These are phyloP conservation scores for Empidonax traillii DNA, from an alignment of 2,113 vertebrate genomes.

Conservation along the genomic window DNA sequence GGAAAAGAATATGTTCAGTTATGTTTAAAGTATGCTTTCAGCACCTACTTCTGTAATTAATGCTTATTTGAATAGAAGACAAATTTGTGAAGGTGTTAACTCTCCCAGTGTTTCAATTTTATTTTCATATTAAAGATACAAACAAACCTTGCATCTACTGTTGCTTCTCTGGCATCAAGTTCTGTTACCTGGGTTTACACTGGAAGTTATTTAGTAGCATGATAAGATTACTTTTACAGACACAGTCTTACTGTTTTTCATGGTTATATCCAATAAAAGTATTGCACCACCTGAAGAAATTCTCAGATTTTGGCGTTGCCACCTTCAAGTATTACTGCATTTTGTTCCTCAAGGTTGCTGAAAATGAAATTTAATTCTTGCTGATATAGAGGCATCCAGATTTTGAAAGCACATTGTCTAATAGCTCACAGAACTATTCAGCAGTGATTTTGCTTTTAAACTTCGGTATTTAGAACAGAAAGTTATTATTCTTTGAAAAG, in stretches of 20 bases:
- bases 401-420: fast-evolving
- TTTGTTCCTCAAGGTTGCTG: neutral
- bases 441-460: neutral
- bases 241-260: neutral
- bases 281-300: neutral
- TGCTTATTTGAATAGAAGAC: neutral
- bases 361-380: neutral
- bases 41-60: neutral
- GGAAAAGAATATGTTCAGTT: neutral
- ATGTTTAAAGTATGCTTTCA: neutral
- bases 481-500: neutral
- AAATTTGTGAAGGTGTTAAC: neutral
- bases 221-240: neutral
- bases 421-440: neutral
- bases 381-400: neutral
- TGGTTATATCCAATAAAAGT: neutral
- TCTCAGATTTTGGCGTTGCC: neutral
- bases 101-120: neutral
- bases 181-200: neutral
- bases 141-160: neutral
- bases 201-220: neutral
- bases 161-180: neutral
- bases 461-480: neutral
- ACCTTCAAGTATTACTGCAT: neutral
- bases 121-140: neutral